A percentile compares a stretch with the other conserved stretches of the same genome.
These are phyloP conservation scores for Cyclargus thomasi DNA, from an alignment of 1,140 invertebrate species.

Conservation along the genomic window DNA sequence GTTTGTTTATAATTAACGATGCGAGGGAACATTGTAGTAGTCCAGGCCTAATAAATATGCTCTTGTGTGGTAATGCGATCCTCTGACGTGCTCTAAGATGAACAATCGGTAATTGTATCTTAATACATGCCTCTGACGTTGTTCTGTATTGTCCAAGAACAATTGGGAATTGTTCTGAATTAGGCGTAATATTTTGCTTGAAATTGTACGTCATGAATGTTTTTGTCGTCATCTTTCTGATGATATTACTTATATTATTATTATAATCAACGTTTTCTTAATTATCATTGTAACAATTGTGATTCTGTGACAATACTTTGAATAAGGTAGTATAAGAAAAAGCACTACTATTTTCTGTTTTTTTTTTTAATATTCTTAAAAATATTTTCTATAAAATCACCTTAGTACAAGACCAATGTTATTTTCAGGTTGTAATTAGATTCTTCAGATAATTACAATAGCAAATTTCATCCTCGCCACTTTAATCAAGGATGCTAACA, in stretches of 20 bases:
- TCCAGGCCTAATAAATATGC: slow-evolving; percentile 54
- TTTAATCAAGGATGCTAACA: slow-evolving; percentile 12
- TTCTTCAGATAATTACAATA: slow-evolving; percentile 1
- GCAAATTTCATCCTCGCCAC: slow-evolving; percentile 8
- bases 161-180: slow-evolving; percentile 23
- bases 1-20: slow-evolving; percentile 68
- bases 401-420: not conserved
- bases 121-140: slow-evolving; percentile 18
- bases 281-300: too few species aligned
- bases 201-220: not conserved
- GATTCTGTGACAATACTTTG: too few species aligned
- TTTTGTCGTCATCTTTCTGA: not conserved
- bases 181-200: slow-evolving; percentile 4
- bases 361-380: too few species aligned
- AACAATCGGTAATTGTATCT: slow-evolving; percentile 57
- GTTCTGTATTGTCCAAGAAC: slow-evolving; percentile 3
- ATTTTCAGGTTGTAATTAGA: not conserved
- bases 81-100: slow-evolving; percentile 43
- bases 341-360: too few species aligned
- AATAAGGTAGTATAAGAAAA: too few species aligned
- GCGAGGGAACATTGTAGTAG: slow-evolving; percentile 57
- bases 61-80: slow-evolving; percentile 51
- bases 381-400: too few species aligned
- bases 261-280: too few species aligned
- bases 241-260: not conserved